Conservation (phyloP, 2,113 vertebrate genomes). For the Lasiurus cinereus region DNA sequence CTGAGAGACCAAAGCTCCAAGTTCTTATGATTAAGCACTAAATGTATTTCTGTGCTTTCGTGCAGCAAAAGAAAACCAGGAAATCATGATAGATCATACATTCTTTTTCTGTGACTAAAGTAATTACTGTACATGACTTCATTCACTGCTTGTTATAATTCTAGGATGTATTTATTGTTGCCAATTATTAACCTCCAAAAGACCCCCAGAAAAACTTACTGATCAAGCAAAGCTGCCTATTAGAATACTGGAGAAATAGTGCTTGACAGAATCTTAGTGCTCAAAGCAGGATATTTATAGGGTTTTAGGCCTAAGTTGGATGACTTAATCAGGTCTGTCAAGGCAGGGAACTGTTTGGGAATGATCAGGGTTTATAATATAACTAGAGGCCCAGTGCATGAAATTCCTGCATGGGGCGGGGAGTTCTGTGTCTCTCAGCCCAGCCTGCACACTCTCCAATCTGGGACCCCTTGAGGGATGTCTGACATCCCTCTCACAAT, state of each 20-base stretch:
- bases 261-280: background rate
- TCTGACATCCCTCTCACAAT: no score
- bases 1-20: background rate
- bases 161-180: background rate
- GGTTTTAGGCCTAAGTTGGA: background rate
- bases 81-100: background rate
- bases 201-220: background rate
- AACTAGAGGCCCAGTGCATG: background rate
- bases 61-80: slow-evolving; percentile 16
- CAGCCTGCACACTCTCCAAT: no score
- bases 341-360: background rate
- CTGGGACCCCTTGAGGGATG: no score
- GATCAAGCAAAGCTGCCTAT: background rate
- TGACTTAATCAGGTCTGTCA: background rate
- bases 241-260: background rate
- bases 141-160: background rate
- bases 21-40: background rate
- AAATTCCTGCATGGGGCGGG: no score
- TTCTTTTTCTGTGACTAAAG: slow-evolving; percentile 22
- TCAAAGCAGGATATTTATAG: background rate
- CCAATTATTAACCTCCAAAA: background rate
- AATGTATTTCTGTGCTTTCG: slow-evolving; percentile 21
- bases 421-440: no score
- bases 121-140: background rate
- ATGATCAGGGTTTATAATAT: background rate